Evolutionary conservation across 1,140 invertebrate species (phyloP).

Genomic region (Meloidogyne chitwoodi): DNA sequence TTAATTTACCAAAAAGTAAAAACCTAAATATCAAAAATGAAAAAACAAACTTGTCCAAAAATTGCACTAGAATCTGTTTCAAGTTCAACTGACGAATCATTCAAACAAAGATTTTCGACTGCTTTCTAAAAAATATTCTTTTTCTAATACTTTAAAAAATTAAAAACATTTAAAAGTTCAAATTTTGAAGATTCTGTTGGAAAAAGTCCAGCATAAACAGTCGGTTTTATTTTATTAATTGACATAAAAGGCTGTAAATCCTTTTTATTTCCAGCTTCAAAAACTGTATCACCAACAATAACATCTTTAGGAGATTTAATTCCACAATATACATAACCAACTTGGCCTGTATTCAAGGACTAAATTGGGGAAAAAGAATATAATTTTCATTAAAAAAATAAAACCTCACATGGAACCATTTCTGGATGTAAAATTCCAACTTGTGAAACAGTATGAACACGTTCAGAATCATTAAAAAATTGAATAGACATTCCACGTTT

Average conservation of each 20-base stretch:
- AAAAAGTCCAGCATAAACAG: slow-evolving; percentile 88
- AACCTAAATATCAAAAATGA: too few species aligned
- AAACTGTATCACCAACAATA: slow-evolving; percentile 79
- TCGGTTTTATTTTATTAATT: slow-evolving; percentile 74
- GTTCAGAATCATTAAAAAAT: slow-evolving; percentile 68
- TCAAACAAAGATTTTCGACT: slow-evolving; percentile 83
- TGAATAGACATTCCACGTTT: slow-evolving; percentile 64
- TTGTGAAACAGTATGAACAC: slow-evolving; percentile 74
- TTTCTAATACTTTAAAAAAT: background rate
- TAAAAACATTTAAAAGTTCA: slow-evolving; percentile 60
- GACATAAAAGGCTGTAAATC: slow-evolving; percentile 67
- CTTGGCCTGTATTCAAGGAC: slow-evolving; percentile 69
- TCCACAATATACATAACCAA: slow-evolving; percentile 76
- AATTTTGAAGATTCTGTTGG: slow-evolving; percentile 83
- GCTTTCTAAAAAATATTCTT: slow-evolving; percentile 65
- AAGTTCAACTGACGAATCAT: slow-evolving; percentile 83
- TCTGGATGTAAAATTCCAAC: slow-evolving; percentile 76
- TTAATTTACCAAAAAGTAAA: too few species aligned
- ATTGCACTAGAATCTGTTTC: slow-evolving; percentile 78
- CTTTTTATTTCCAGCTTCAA: slow-evolving; percentile 62
- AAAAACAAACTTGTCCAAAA: slow-evolving; percentile 78
- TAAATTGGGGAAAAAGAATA: slow-evolving; percentile 21
- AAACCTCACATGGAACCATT: slow-evolving; percentile 68
- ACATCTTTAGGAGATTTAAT: slow-evolving; percentile 76
- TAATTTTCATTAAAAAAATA: too few species aligned